Percentiles rank a stretch among this genome's conserved stretches.
phyloP scores from a whole-genome alignment of 2,113 vertebrate genomes.

The Progne subis region DNA sequence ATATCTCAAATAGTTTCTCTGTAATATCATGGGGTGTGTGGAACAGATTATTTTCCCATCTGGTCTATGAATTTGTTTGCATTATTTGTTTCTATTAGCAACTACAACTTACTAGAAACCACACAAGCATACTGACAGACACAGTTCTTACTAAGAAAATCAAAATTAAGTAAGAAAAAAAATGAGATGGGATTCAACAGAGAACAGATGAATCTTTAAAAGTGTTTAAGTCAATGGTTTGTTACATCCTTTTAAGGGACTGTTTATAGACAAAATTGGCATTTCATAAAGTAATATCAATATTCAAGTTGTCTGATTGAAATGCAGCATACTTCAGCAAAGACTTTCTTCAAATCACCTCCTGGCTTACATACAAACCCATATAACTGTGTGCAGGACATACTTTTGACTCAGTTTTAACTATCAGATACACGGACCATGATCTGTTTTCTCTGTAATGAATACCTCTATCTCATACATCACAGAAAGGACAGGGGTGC shows the following conservation, averaged over 20 bases:
- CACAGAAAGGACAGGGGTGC: neutral
- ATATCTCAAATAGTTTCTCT: constrained; percentile 53
- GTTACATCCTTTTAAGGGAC: neutral
- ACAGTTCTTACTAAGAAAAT: neutral
- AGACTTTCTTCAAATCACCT: neutral
- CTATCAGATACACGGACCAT: neutral
- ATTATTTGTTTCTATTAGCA: constrained; percentile 68
- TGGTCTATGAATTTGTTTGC: constrained; percentile 57
- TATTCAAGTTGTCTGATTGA: neutral
- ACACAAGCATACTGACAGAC: neutral
- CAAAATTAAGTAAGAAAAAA: neutral
- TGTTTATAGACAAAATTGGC: neutral
- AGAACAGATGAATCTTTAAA: neutral
- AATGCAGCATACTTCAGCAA: neutral
- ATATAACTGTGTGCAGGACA: neutral
- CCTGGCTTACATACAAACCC: neutral
- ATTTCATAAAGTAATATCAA: neutral
- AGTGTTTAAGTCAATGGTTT: neutral
- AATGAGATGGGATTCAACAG: neutral
- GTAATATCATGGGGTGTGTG: constrained; percentile 40
- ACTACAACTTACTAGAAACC: constrained; percentile 36
- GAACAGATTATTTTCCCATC: constrained; percentile 49
- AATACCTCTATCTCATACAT: neutral
- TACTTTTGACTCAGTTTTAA: neutral
- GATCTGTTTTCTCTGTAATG: neutral